Evolutionary conservation across 1,140 invertebrate species (phyloP), one percentile per base, ranked within the genome.

Genomic region (Oncopeltus fasciatus): DNA sequence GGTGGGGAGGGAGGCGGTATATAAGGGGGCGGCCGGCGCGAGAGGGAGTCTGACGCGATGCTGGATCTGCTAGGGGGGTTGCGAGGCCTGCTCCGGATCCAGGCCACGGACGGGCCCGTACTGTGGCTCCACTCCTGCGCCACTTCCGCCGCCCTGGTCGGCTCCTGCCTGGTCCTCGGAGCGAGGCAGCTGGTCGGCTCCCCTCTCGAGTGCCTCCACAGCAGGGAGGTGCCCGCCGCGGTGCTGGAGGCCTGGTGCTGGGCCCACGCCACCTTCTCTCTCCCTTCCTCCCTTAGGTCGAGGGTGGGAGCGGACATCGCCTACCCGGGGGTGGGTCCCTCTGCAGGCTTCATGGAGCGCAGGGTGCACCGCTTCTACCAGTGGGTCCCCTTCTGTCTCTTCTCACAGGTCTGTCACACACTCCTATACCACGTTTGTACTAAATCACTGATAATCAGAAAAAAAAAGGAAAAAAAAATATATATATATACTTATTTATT

Each of bases 221-320:
- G 74, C 69, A 88, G 86, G 77, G 88, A 90, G 70, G 87, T 92
- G 71, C 86, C 88, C 27, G 85, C 88, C 74, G 87, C 89, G 73
- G 87, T 90, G 60, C 81, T 92, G 69, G 92, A 94, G 75, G 90
- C 90, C 43, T 93, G 90, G 76, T 95, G 92, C 78, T 95, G 91
- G 91, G 90, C 95, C 70, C 87, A 92, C 72, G 90, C 88, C 63
- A 93, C 90, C 21, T 93, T 90, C 77, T 86, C 86, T 47, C 82
- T 91, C 62, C 83, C 83, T 51, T 80, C 82, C 64, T 84, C 83
- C 67, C 83, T 84, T 72, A 75, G 77, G 57, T 78, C 79, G 63
- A 76, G 76, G 65, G 75, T 77, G 63, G 81, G 80, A 44, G 75
- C 78, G 59, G 80, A 83, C 69, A 78, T 82, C 49, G 83, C 85